These are phyloP conservation scores for Leptinotarsa haldemani DNA, from an alignment of 2,888 invertebrate genomes.

Conservation along the genomic window DNA sequence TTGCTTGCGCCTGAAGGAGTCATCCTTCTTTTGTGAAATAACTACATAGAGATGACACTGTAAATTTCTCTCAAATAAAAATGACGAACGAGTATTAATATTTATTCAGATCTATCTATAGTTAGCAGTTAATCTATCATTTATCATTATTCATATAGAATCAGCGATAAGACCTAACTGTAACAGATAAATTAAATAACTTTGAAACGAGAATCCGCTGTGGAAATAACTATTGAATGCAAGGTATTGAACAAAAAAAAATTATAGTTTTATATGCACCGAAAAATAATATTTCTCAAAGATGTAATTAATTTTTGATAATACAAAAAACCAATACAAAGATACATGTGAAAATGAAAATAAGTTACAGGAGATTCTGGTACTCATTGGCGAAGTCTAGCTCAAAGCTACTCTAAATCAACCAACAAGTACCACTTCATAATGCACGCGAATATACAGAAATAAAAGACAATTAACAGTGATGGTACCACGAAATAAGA, in stretches of 20 bases:
- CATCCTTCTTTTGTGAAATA: not conserved
- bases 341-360: too few species aligned
- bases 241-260: not conserved
- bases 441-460: too few species aligned
- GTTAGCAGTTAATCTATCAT: constrained; percentile 43
- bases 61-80: constrained; percentile 31
- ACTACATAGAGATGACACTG: constrained; percentile 31
- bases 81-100: constrained; percentile 37
- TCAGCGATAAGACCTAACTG: constrained; percentile 32
- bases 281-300: not conserved
- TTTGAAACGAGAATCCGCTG: not conserved
- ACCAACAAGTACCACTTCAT: too few species aligned
- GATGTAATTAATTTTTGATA: too few species aligned
- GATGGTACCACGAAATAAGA: too few species aligned
- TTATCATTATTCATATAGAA: constrained; percentile 48
- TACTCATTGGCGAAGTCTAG: too few species aligned
- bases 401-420: too few species aligned
- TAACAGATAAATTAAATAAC: constrained; percentile 20
- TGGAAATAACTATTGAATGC: constrained; percentile 7
- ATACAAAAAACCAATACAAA: too few species aligned
- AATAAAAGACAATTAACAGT: too few species aligned
- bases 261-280: not conserved
- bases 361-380: too few species aligned
- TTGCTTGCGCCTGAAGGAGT: not conserved
- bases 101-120: constrained; percentile 45